Evolutionary conservation across 2,113 vertebrate genomes (phyloP).

Genomic region (Zosterops hypoxanthus): DNA sequence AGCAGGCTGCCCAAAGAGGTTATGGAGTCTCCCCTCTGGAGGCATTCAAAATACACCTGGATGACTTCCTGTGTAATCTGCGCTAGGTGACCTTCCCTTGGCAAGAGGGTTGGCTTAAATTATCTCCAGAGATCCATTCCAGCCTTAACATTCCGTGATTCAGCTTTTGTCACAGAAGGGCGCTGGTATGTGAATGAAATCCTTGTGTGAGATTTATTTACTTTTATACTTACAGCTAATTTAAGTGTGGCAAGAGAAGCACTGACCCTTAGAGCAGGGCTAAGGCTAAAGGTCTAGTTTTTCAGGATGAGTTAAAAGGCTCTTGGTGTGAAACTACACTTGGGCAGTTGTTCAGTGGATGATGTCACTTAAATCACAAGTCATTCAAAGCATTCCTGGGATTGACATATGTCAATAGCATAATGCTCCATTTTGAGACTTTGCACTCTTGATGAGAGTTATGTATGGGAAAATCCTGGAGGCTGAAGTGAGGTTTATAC

Average conservation of each 20-base stretch:
- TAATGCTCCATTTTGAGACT: background rate
- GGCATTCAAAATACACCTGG: background rate
- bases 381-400: background rate
- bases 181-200: background rate
- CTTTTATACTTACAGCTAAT: background rate
- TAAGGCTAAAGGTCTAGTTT: background rate
- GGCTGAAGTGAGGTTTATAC: background rate
- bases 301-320: background rate
- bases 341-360: background rate
- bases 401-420: background rate
- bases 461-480: background rate
- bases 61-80: background rate
- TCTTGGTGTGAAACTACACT: background rate
- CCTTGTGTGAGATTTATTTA: background rate
- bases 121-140: background rate
- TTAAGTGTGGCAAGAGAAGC: background rate
- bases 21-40: background rate
- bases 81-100: background rate
- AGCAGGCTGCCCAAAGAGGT: background rate
- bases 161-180: background rate
- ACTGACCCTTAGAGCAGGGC: rapidly evolving
- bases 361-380: background rate
- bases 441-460: background rate
- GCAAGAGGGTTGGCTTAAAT: background rate
- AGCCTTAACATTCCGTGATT: background rate